Evolutionary conservation across 2,113 vertebrate species (phyloP).

Genomic region (Nibea albiflora): DNA sequence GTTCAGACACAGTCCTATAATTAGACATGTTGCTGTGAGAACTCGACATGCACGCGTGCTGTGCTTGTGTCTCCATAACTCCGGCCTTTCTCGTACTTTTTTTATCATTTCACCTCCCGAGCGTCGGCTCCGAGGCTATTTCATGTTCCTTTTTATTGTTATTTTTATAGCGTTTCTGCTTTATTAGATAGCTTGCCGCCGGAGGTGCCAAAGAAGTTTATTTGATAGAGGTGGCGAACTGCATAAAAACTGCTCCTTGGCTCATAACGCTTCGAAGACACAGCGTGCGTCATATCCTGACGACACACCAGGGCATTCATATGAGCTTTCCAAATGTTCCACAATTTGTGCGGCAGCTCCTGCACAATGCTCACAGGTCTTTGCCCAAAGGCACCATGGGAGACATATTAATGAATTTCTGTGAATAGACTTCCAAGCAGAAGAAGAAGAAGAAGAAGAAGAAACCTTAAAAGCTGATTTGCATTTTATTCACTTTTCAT

Average conservation of each 20-base stretch:
- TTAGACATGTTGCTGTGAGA: slow-evolving; percentile 55
- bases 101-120: slow-evolving; percentile 54
- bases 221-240: slow-evolving; percentile 57
- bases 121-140: slow-evolving; percentile 41
- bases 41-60: slow-evolving; percentile 29
- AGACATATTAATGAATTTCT: slow-evolving; percentile 37
- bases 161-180: slow-evolving; percentile 60
- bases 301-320: slow-evolving; percentile 26
- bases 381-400: slow-evolving; percentile 29
- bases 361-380: neutral
- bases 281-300: slow-evolving; percentile 21
- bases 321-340: slow-evolving; percentile 29
- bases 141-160: slow-evolving; percentile 63
- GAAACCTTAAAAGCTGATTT: slow-evolving; percentile 37
- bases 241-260: slow-evolving; percentile 43
- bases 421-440: neutral
- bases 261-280: slow-evolving; percentile 54
- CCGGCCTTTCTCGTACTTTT: neutral
- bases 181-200: slow-evolving; percentile 63
- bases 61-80: slow-evolving; percentile 18
- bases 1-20: slow-evolving; percentile 51
- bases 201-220: slow-evolving; percentile 43
- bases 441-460: neutral
- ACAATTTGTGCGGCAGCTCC: slow-evolving; percentile 13
- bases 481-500: slow-evolving; percentile 26